These are phyloP conservation scores for Rhinolophus ferrumequinum DNA, from an alignment of 2,113 vertebrate species.

Conservation along the genomic window DNA sequence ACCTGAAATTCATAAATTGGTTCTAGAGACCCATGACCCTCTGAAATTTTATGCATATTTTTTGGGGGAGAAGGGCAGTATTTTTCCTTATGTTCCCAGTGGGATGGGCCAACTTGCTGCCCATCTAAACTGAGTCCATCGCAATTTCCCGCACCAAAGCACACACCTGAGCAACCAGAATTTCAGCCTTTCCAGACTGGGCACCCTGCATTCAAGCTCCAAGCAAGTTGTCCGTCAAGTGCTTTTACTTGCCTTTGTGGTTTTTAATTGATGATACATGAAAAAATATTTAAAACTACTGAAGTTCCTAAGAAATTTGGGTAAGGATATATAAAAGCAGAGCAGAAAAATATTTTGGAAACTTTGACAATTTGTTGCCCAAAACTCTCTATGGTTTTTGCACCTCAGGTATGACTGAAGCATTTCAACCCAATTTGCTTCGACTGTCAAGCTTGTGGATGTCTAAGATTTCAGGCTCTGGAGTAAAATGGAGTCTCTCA, in stretches of 20 bases:
- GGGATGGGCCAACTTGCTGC: not conserved
- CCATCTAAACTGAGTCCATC: not conserved
- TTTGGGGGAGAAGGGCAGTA: not conserved
- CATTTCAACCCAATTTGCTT: not conserved
- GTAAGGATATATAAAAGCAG: not conserved
- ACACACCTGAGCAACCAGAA: no score
- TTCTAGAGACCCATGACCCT: not conserved
- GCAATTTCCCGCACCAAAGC: not conserved
- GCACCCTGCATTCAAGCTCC: not conserved
- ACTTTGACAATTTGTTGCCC: not conserved
- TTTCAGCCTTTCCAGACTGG: not conserved
- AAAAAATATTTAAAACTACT: not conserved
- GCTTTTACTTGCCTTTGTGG: not conserved
- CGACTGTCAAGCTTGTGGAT: not conserved
- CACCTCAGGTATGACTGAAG: not conserved
- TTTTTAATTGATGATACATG: not conserved
- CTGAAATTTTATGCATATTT: not conserved
- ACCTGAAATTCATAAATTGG: not conserved
- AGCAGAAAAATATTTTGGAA: not conserved
- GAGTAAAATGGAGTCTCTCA: not conserved
- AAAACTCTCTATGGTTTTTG: not conserved
- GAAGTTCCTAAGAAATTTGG: not conserved
- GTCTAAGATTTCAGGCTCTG: not conserved
- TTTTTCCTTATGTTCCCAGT: not conserved
- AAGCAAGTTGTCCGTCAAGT: not conserved